A percentile compares a stretch with the other conserved stretches of the same genome.
phyloP scores from a whole-genome alignment of 2,113 vertebrate genomes.

The Nothobranchius kuhntae region DNA sequence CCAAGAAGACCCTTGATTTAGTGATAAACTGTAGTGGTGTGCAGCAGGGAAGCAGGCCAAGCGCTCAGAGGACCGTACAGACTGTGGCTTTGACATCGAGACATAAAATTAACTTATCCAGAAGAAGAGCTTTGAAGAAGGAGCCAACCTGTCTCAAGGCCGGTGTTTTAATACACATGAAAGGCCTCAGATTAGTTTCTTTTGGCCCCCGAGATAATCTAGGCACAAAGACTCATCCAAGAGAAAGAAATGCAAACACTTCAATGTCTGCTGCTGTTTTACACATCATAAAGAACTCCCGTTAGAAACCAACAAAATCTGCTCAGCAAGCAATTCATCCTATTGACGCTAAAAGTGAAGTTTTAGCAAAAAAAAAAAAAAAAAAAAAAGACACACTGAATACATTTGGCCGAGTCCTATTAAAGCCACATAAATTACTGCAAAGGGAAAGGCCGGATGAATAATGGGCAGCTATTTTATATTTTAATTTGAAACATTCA shows the following conservation, averaged over 20 bases:
- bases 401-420: background rate
- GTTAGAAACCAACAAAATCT: background rate
- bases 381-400: no score
- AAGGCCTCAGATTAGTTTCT: slow-evolving; percentile 8
- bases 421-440: background rate
- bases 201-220: background rate
- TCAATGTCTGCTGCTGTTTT: slow-evolving; percentile 8
- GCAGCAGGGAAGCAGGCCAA: background rate
- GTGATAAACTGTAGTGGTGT: background rate
- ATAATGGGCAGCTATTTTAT: background rate
- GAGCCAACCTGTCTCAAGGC: slow-evolving; percentile 17
- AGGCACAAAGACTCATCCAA: slow-evolving; percentile 17
- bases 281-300: slow-evolving; percentile 5
- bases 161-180: slow-evolving; percentile 11
- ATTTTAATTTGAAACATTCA: background rate
- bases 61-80: slow-evolving; percentile 2
- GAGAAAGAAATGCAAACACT: slow-evolving; percentile 17
- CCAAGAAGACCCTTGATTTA: slow-evolving; percentile 2
- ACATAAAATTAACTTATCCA: slow-evolving; percentile 9
- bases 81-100: background rate
- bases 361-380: background rate
- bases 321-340: background rate
- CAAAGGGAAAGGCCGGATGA: background rate
- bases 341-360: background rate
- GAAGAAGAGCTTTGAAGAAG: slow-evolving; percentile 13